phyloP scores from a whole-genome alignment of 2,113 vertebrate genomes.

The Myocastor coypus region DNA sequence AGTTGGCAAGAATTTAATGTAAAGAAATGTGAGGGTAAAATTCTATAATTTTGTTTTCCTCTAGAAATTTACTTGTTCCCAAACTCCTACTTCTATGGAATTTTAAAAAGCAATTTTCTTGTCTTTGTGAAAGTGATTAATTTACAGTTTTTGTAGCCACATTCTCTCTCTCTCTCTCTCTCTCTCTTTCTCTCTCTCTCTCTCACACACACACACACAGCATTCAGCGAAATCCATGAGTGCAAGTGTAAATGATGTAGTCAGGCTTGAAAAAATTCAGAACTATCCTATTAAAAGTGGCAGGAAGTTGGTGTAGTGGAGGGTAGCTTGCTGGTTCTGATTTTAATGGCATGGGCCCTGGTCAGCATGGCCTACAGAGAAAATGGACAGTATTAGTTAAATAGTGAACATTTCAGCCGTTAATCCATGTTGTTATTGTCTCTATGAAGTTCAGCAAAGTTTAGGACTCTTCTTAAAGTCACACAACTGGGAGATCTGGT shows the following conservation, averaged over 20 bases:
- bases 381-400: not conserved
- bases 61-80: not conserved
- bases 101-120: conserved; percentile 1
- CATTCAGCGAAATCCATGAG: conserved; percentile 3
- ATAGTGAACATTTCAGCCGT: not conserved
- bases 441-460: not conserved
- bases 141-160: not conserved
- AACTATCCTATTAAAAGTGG: not conserved
- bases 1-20: not conserved
- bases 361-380: not conserved
- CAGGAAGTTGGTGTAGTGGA: not conserved
- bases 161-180: not conserved
- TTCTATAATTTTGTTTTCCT: conserved; percentile 18
- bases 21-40: not conserved
- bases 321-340: not conserved
- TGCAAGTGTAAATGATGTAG: not conserved
- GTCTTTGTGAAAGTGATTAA: conserved; percentile 15
- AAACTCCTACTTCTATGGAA: conserved; percentile 3
- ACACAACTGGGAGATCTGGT: not conserved
- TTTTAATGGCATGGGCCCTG: not conserved
- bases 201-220: too few species aligned
- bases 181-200: too few species aligned
- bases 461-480: not conserved
- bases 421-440: not conserved
- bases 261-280: not conserved